Conservation (phyloP, 2,797 vertebrate genomes). For the Myoxocephalus aenaeus region DNA sequence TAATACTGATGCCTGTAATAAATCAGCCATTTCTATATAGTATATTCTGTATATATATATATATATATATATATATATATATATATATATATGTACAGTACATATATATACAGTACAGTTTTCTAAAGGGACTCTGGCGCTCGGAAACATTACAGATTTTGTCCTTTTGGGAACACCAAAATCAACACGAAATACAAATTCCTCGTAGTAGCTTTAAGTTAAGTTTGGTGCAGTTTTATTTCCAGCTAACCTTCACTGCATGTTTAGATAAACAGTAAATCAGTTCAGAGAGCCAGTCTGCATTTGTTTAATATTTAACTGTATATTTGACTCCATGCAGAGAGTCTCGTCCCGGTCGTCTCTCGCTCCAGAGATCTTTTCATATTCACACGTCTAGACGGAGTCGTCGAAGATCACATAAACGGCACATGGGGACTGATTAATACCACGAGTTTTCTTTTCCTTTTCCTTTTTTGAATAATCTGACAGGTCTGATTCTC, state of each 20-base stretch:
- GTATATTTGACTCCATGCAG: neutral
- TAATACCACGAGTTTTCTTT: neutral
- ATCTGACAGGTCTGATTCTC: conserved; percentile 53
- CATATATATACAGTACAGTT: neutral
- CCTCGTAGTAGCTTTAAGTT: neutral
- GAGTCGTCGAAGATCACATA: conserved; percentile 48
- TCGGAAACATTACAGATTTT: neutral
- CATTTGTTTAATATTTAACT: conserved; percentile 47
- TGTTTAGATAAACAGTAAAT: neutral
- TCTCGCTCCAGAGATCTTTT: conserved; percentile 27
- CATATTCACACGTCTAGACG: conserved; percentile 37
- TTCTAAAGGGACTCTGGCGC: neutral
- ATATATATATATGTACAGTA: too few relatives aligned
- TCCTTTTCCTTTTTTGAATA: conserved; percentile 29
- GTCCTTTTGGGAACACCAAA: neutral
- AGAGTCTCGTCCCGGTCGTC: neutral
- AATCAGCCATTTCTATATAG: neutral
- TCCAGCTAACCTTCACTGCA: neutral
- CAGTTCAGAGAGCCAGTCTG: neutral
- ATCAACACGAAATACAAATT: neutral
- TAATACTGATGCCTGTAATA: too few relatives aligned
- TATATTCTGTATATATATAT: too few relatives aligned
- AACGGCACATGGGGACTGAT: conserved; percentile 28
- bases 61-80: too few relatives aligned
- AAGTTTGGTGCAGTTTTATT: neutral